Base-by-base conservation (phyloP, 1,140 invertebrate species). In the Conopomorpha cramerella region DNA sequence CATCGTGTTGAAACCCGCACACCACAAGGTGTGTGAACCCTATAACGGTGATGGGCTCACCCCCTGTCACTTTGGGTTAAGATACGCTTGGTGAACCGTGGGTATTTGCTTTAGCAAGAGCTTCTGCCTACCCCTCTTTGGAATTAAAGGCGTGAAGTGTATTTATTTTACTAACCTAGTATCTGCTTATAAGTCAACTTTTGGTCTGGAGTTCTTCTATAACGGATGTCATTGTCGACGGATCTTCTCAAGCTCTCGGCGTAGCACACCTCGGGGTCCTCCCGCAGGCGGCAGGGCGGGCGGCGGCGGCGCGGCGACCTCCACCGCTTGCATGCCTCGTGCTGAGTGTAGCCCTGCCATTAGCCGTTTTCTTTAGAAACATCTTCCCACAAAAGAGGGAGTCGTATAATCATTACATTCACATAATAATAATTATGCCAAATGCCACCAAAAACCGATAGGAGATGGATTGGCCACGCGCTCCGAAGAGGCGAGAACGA, bases 141-240 rank as follows among this genome's bases (percentile, higher is more conserved):
- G 11, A 4, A 4, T 11, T 4, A 30, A 12, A 12, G 4, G 14
- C n/a, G 14, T 7, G 11, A 4, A 30, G 14, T 30, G 11, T 30
- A 11, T 15, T 11, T 30, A 30, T 11, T 6, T 6, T 14, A 26
- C 34, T 49, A 54, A 81, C 81, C 81, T 55, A 82, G 52, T 41
- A 79, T 70, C 38, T 77, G 55, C 39, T 68, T 78, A 45, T 82
- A 82, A 11, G 57, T 56, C 31, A 70, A 52, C 39, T 81, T 74
- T 34, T 81, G 63, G 4, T 63, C 36, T 8, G 62, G 58, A 4
- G 71, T 71, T 17, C 73, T 72, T 40, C 66, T 73, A 48, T 81
- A 82, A 29, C 80, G 51, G 14, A 82, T 64, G 15, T 74, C 72
- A 44, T 82, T 82, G 32, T 82, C 79, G 2, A 82, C 73, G 12